A percentile compares a stretch with the other conserved stretches of the same genome.
Conservation (phyloP, 2,113 vertebrate genomes). For the Prionailurus bengalensis region DNA sequence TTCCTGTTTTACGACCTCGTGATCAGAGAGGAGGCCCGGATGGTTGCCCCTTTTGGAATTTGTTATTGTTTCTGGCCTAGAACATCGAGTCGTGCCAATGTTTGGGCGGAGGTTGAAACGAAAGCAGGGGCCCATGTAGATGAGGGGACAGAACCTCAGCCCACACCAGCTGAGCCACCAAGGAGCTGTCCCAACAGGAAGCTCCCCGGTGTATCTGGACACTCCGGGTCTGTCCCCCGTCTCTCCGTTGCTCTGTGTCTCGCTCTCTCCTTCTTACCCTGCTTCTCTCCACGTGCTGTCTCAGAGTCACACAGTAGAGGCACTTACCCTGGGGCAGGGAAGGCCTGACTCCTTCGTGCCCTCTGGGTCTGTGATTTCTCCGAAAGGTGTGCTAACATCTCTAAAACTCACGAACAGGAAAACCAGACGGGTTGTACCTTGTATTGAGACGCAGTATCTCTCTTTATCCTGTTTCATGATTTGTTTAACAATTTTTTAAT, state of each 20-base stretch:
- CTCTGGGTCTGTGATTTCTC: background rate
- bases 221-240: too few relatives aligned
- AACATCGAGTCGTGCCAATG: background rate
- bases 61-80: background rate
- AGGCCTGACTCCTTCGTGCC: fast-evolving
- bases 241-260: background rate
- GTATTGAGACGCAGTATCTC: background rate
- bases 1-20: background rate
- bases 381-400: fast-evolving
- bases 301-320: fast-evolving
- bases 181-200: background rate
- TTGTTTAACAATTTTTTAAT: too few relatives aligned
- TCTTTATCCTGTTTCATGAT: background rate
- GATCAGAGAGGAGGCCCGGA: background rate
- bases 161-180: fast-evolving
- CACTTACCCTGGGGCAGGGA: fast-evolving
- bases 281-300: background rate
- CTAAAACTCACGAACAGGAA: background rate
- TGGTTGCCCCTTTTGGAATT: background rate
- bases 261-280: background rate
- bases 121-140: background rate
- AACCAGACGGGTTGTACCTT: background rate
- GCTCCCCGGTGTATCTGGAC: fast-evolving
- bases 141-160: background rate
- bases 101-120: background rate